Evolutionary conservation across 1,140 invertebrate species (phyloP).

Genomic region (Leptonema lineaticorne): DNA sequence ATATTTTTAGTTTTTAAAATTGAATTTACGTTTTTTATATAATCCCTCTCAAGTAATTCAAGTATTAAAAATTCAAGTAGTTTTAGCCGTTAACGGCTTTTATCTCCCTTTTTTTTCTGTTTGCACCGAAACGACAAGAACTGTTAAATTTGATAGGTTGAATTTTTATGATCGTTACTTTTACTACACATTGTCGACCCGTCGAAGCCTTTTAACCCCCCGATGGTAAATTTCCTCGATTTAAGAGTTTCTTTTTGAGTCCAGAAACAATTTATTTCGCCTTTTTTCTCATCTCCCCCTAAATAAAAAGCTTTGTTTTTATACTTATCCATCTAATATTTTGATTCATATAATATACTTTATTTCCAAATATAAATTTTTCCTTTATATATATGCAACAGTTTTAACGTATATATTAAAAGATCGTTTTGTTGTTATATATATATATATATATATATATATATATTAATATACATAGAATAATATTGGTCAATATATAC

Average conservation of each 20-base stretch:
- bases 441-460: not conserved
- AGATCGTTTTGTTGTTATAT: not conserved
- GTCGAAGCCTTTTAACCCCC: too few species aligned
- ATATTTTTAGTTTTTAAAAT: too few species aligned
- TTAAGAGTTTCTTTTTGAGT: not conserved
- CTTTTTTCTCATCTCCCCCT: too few species aligned
- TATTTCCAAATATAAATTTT: too few species aligned
- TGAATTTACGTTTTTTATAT: too few species aligned
- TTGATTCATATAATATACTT: too few species aligned
- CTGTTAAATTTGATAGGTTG: constrained; percentile 17
- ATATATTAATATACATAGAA: not conserved
- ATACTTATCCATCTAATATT: too few species aligned
- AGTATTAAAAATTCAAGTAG: constrained; percentile 10
- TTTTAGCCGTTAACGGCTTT: not conserved
- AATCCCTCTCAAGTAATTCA: too few species aligned
- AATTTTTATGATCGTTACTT: constrained; percentile 20
- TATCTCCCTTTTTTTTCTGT: constrained; percentile 5
- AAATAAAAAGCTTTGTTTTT: too few species aligned
- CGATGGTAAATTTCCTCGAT: too few species aligned
- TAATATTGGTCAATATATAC: constrained; percentile 21
- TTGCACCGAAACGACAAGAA: not conserved
- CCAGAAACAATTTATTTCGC: not conserved
- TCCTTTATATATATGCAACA: too few species aligned
- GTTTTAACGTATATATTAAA: too few species aligned
- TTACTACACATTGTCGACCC: not conserved